Percentiles rank a stretch among this genome's conserved stretches.
Evolutionary conservation across 1,140 invertebrate genomes (phyloP).

Genomic region (Ips nitidus): DNA sequence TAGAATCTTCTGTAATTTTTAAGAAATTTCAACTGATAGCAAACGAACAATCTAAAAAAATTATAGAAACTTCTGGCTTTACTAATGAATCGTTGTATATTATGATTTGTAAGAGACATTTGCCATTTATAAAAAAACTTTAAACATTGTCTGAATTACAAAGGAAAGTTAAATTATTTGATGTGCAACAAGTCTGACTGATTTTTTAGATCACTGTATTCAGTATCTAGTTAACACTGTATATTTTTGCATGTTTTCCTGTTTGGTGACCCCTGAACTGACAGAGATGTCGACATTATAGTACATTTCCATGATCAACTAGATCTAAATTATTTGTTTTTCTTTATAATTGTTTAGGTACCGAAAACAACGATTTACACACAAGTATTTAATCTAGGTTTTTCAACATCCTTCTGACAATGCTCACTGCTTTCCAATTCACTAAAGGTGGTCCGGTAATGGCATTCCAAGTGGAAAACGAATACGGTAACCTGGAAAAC

Average conservation of each 20-base stretch:
- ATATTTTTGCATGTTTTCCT: not conserved
- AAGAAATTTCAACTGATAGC: no score
- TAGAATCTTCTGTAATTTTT: no score
- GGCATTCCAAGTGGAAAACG: constrained; percentile 59
- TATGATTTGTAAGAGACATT: no score
- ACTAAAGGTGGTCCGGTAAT: constrained; percentile 62
- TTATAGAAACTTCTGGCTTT: no score
- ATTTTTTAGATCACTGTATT: not conserved
- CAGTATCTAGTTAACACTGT: not conserved
- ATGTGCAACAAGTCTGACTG: no score
- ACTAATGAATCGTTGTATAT: no score
- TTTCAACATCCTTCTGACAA: constrained; percentile 55
- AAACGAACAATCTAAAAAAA: no score
- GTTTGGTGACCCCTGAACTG: not conserved
- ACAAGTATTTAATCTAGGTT: constrained; percentile 43
- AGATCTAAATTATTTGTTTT: not conserved
- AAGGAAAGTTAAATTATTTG: no score
- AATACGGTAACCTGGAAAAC: constrained; percentile 54
- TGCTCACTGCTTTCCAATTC: constrained; percentile 58
- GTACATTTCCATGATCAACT: no score
- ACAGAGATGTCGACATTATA: not conserved
- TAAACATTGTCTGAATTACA: no score
- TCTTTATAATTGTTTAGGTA: not conserved
- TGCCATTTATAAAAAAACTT: no score
- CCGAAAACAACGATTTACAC: no score